These are phyloP conservation scores for Latrodectus hesperus DNA, from an alignment of 2,888 invertebrate genomes.

Conservation along the genomic window DNA sequence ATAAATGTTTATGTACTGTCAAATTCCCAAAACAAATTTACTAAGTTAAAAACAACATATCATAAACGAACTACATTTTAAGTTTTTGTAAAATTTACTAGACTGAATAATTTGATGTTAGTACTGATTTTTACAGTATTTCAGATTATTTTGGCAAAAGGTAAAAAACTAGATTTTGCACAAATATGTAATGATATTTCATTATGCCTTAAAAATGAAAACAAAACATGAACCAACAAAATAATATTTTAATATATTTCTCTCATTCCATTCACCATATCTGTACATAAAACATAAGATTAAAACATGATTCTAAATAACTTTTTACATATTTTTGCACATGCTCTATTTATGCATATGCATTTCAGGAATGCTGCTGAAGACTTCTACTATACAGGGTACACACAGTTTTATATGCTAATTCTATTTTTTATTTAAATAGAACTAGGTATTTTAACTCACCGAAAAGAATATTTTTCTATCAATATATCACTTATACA, in stretches of 20 bases:
- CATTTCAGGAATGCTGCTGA: conserved; percentile 63
- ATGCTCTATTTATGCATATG: conserved; percentile 61
- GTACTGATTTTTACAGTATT: too few relatives aligned
- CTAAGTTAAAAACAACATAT: too few relatives aligned
- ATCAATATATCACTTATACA: conserved; percentile 18
- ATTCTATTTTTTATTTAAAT: neutral
- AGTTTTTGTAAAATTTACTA: too few relatives aligned
- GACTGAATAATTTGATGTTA: too few relatives aligned
- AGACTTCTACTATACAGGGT: conserved; percentile 63
- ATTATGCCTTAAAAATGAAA: neutral
- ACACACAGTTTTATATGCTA: neutral
- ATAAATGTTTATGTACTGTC: too few relatives aligned
- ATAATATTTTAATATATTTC: conserved; percentile 55
- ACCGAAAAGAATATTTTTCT: conserved; percentile 14
- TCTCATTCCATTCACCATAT: conserved; percentile 60
- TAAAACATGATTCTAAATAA: conserved; percentile 64
- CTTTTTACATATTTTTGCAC: conserved; percentile 61
- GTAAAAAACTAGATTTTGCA: too few relatives aligned
- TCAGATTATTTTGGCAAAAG: too few relatives aligned
- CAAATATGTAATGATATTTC: too few relatives aligned
- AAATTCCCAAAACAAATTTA: too few relatives aligned
- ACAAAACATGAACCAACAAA: conserved; percentile 5
- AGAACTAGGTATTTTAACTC: conserved; percentile 9
- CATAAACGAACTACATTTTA: too few relatives aligned
- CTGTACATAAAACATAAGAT: conserved; percentile 65